phyloP scores from a whole-genome alignment of 2,888 invertebrate genomes.

The Ormyrus pomaceus region DNA sequence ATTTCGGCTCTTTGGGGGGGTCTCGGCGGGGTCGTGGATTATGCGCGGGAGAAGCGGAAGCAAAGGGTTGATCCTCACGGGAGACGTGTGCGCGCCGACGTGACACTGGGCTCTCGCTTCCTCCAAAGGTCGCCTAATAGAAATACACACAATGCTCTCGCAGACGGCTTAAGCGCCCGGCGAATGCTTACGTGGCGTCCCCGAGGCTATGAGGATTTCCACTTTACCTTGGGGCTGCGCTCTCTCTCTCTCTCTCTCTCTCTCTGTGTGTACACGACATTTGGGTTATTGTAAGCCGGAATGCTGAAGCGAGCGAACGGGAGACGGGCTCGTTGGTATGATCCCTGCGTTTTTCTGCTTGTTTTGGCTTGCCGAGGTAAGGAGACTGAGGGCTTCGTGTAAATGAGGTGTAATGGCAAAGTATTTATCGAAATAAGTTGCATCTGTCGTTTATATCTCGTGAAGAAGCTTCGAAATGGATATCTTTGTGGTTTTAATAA shows the following conservation, averaged over 20 bases:
- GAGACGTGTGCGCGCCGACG: conserved; percentile 69
- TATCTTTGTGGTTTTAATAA: too few species aligned
- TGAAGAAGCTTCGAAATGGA: too few species aligned
- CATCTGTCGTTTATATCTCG: too few species aligned
- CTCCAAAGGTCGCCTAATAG: conserved; percentile 52
- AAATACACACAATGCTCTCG: conserved; percentile 31
- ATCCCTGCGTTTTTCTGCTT: conserved; percentile 3
- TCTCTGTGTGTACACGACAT: conserved; percentile 21
- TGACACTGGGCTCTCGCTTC: conserved; percentile 66
- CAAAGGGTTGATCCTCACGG: conserved; percentile 74
- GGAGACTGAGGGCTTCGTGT: too few species aligned
- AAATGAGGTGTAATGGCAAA: not conserved
- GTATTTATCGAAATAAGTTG: not conserved
- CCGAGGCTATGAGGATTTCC: conserved; percentile 42
- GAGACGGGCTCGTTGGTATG: not conserved
- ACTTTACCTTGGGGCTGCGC: conserved; percentile 12
- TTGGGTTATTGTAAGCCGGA: conserved; percentile 37
- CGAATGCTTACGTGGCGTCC: not conserved
- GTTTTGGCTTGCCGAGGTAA: not conserved
- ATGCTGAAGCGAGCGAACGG: not conserved
- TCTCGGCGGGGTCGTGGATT: conserved; percentile 58
- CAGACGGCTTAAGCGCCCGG: conserved; percentile 26
- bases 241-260: too few species aligned
- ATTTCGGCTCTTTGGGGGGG: conserved; percentile 64
- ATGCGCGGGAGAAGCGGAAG: conserved; percentile 67